Evolutionary conservation across 2,797 vertebrate species (phyloP), one percentile per base, ranked within the genome.

Genomic region (Hephaestus fuliginosus): DNA sequence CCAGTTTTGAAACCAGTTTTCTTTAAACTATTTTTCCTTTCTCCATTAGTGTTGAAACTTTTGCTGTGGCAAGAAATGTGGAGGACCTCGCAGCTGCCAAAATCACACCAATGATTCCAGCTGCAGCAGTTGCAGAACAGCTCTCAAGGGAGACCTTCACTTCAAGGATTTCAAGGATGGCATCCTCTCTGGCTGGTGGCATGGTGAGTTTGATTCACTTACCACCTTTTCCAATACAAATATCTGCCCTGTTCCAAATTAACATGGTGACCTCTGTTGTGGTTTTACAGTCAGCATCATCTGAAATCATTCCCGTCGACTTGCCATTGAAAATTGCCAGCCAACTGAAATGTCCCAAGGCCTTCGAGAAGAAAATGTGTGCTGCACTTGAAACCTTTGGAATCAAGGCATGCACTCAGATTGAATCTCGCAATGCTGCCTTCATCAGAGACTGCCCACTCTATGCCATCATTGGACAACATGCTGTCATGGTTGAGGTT

Each of bases 51-150:
- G 86, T 95, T 63, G 95, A 97, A 7, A 95, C 95, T 17, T 84
- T 93, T 86, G 96, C 95, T 78, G 68, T 98, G 52, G 93, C 94
- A 85, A 96, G 96, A 92, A 96, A 97, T 86, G 83, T 94, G 61
- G 96, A 95, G 88, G 94, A 97, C 51, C 84, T 95, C 0, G 60
- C 82, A 86, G 90, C 80, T 53, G 93, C 94, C 64, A 96, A 87
- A 86, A 87, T 76, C 55, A 96, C 92, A 39, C 93, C 95, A 49
- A 56, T 98, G 49, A 82, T 97, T 70, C 96, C 96, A 44, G 48
- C 5, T 70, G 58, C 62, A 70, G 0, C 62, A 70, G 0, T 12
- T 63, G 60, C 58, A 52, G 44, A 72, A 30, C 52, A 63, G 39
- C 22, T 90, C 5, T 88, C 83, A 53, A 90, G 74, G 46, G 88